Evolutionary conservation across 2,797 vertebrate species (phyloP).

Genomic region (Phoeniculus purpureus): DNA sequence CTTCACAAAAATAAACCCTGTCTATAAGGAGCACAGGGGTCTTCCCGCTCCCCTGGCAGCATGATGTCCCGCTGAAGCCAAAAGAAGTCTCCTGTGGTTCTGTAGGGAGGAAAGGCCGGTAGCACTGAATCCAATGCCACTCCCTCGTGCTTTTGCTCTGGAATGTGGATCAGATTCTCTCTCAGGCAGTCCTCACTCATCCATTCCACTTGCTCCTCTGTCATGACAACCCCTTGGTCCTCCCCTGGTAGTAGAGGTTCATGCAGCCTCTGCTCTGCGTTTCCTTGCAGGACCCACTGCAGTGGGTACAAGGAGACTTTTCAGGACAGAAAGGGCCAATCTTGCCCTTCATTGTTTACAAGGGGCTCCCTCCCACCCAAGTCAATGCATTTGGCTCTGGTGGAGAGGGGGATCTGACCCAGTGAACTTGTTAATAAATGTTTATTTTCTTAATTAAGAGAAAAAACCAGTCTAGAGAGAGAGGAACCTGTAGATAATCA

Average conservation of each 20-base stretch:
- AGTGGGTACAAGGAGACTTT: constrained; percentile 53
- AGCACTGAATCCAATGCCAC: background rate
- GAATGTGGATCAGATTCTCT: constrained; percentile 15
- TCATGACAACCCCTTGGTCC: background rate
- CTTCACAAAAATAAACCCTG: no score
- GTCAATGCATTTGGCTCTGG: constrained; percentile 28
- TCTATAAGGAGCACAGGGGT: background rate
- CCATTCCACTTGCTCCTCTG: background rate
- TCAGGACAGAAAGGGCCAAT: constrained; percentile 59
- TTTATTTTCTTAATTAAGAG: constrained; percentile 74
- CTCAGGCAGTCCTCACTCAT: background rate
- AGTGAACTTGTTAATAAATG: constrained; percentile 68
- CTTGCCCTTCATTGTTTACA: constrained; percentile 50
- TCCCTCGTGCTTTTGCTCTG: constrained; percentile 20
- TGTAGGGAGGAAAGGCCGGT: constrained; percentile 9
- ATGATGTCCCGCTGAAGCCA: background rate
- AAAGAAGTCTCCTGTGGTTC: constrained; percentile 23
- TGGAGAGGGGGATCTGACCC: constrained; percentile 45
- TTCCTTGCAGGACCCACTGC: background rate
- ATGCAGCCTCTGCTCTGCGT: background rate
- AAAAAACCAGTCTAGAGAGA: constrained; percentile 57
- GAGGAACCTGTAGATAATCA: constrained; percentile 59
- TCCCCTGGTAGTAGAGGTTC: background rate
- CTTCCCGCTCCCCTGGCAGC: constrained; percentile 3
- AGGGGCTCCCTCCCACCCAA: constrained; percentile 18